Evolutionary conservation across 2,888 invertebrate species (phyloP), one percentile per base, ranked within the genome.

Genomic region (Parnassius orleans): DNA sequence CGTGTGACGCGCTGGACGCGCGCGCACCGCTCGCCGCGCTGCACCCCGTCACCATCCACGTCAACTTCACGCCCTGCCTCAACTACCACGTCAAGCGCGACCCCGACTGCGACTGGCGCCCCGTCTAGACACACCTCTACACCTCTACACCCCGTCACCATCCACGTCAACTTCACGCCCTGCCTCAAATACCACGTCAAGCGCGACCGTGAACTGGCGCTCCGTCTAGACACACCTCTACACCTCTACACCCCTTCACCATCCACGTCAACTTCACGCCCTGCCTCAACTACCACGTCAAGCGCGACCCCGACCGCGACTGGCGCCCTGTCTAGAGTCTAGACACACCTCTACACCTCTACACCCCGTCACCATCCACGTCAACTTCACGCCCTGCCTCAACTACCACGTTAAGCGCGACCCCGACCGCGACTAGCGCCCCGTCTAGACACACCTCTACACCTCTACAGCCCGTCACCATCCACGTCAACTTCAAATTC

Each of bases 21-120:
- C 86, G 88, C 33, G 87, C 91, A 33, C 87, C 90, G 69, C 92
- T 93, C 0, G 89, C 93, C 46, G 93, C 93, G 19, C 84, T 97
- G 44, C 97, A 97, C 86, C 97, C 97, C 3, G 96, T 98, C 70
- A 97, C 96, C 63, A 97, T 98, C 65, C 96, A 96, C 79, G 97
- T 97, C n/a, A 96, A 96, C 86, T 97, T 96, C 78, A 87, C 88
- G 68, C 84, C 92, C 44, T 90, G 87, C 69, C 78, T 86, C 73
- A 78, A 83, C 76, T 88, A 86, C 72, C 86, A 83, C 72, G 80
- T 90, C 61, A 90, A 90, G 66, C 76, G 79, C 0, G 89, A 91
- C 64, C 83, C 80, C 9, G 82, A 81, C 2, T 74, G 75, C n/a
- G 84, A 83, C 41, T 87, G 88, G 87, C 77, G 78, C 0, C 75